Conservation (phyloP, 2,797 vertebrate species). For the Hoplostethus mediterraneus region DNA sequence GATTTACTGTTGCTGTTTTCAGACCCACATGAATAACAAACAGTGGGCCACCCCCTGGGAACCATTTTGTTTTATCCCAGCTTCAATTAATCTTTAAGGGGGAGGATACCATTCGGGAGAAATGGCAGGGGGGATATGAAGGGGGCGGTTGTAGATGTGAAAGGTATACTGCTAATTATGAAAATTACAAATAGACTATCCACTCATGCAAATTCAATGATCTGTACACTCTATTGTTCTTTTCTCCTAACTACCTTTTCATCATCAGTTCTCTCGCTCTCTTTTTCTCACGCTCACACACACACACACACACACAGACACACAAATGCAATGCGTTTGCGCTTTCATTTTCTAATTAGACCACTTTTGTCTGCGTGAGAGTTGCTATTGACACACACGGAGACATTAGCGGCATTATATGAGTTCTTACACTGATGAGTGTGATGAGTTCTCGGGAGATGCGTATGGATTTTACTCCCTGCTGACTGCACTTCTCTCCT, state of each 20-base stretch:
- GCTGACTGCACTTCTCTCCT: constrained; percentile 64
- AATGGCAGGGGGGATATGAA: constrained; percentile 83
- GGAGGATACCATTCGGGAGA: constrained; percentile 89
- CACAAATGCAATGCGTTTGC: constrained; percentile 46
- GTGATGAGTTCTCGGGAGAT: constrained; percentile 70
- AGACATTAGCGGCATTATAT: constrained; percentile 73
- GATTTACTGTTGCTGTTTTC: constrained; percentile 93
- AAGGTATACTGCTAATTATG: constrained; percentile 85
- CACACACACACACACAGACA: constrained; percentile 17
- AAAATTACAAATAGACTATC: constrained; percentile 80
- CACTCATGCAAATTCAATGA: constrained; percentile 74
- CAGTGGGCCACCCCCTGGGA: constrained; percentile 89
- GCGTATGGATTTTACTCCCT: constrained; percentile 74
- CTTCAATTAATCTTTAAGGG: constrained; percentile 91
- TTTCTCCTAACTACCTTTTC: constrained; percentile 43
- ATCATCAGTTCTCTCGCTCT: constrained; percentile 33
- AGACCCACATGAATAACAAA: constrained; percentile 92
- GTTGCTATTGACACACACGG: constrained; percentile 64
- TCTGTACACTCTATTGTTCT: constrained; percentile 57
- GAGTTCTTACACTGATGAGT: constrained; percentile 69
- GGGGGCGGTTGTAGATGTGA: constrained; percentile 71
- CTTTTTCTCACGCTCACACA: constrained; percentile 13
- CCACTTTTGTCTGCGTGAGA: constrained; percentile 60
- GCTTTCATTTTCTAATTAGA: constrained; percentile 69
- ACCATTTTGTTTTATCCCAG: constrained; percentile 90